A percentile compares a stretch with the other conserved stretches of the same genome.
These are phyloP conservation scores for Dynastes hyllus DNA, from an alignment of 2,888 invertebrate species.

Conservation along the genomic window DNA sequence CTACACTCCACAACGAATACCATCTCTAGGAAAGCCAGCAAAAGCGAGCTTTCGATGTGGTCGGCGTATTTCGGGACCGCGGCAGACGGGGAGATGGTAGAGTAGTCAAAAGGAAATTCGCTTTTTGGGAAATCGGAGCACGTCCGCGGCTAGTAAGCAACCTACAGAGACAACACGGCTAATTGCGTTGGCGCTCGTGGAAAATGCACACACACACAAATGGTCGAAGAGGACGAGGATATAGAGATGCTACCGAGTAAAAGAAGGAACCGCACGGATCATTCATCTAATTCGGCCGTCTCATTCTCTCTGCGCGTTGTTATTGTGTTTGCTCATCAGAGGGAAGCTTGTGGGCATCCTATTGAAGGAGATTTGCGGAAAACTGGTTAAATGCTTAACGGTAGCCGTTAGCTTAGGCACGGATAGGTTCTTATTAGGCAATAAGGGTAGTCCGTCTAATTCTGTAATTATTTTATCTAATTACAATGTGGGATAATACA, in stretches of 20 bases:
- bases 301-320: not conserved
- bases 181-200: slow-evolving; percentile 67
- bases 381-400: no score
- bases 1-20: no score
- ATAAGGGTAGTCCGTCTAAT: not conserved
- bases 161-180: slow-evolving; percentile 69
- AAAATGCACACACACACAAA: not conserved
- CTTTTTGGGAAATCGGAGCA: slow-evolving; percentile 64
- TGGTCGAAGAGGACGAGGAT: not conserved
- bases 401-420: not conserved
- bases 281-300: slow-evolving; percentile 5
- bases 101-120: slow-evolving; percentile 53
- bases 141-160: slow-evolving; percentile 69
- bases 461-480: slow-evolving; percentile 1
- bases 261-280: not conserved
- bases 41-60: not conserved
- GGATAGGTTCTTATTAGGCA: not conserved
- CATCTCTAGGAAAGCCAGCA: not conserved
- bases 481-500: not conserved
- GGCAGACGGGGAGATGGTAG: slow-evolving; percentile 53
- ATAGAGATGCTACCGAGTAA: no score
- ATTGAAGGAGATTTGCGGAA: not conserved
- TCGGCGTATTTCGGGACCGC: slow-evolving; percentile 50
- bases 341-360: not conserved
- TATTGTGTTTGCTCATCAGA: slow-evolving; percentile 1